Base-by-base conservation (phyloP, 2,797 vertebrate species). In the Cichlasoma orientale region DNA sequence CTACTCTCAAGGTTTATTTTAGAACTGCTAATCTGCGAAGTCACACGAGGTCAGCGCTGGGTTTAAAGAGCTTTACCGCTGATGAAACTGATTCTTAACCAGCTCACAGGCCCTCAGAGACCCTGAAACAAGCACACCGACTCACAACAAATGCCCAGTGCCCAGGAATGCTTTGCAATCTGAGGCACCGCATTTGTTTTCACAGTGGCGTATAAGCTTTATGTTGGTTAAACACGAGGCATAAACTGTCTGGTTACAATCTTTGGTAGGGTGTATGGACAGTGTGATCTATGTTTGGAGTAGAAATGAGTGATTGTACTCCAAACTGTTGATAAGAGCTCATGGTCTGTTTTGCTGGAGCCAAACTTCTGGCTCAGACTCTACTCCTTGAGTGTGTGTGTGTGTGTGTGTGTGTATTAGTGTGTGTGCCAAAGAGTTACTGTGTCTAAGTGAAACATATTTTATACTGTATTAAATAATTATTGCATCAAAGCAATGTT, bases 271-370 rank as follows among this genome's bases (percentile, higher is more conserved):
- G 63, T 50, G 80, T 61, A 72, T 79, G 82, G 50, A 70, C 80
- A 78, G 70, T 72, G 77, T 76, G 71, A 80, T 75, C 70, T 83
- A 76, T 93, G 87, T 90, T 90, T 87, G 61, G 75, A 87, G 77
- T 84, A 79, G 78, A 86, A 85, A 87, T 77, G 74, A 93, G 79
- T 76, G 73, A 86, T 87, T 71, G 63, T 71, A 21, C 77, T 88
- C 77, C 79, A 88, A 79, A 77, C 77, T 78, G 77, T 59, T 91
- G 91, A 93, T 94, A 93, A 93, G 86, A 79, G 70, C 31, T 73
- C 58, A 55, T 56, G 77, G 72, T 81, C 76, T 75, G 79, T 79
- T 82, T 66, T 81, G 19, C 63, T 75, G 74, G 75, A 89, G 75
- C 78, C 84, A 89, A 78, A 82, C 57, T 54, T 82, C 63, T 74